A percentile compares a stretch with the other conserved stretches of the same genome.
Conservation (phyloP, 2,113 vertebrate genomes). For the Takifugu bimaculatus region DNA sequence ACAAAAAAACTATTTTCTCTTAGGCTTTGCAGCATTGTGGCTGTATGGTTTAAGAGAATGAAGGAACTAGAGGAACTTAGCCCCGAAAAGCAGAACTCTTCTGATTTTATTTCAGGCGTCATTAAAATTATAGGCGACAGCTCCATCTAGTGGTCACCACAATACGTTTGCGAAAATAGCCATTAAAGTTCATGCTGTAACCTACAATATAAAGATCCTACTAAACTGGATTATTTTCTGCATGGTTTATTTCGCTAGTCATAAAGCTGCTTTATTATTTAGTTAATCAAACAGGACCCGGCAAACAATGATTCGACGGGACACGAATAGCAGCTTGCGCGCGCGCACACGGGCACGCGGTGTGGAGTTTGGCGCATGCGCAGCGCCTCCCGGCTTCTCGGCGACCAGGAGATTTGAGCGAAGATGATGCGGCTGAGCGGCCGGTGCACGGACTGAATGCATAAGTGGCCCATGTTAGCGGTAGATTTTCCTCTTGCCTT, state of each 20-base stretch:
- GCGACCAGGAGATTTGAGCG: constrained; percentile 40
- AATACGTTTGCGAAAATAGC: no score
- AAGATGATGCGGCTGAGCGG: constrained; percentile 59
- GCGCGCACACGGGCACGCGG: background rate
- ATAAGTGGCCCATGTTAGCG: constrained; percentile 37
- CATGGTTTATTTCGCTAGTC: background rate
- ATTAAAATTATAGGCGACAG: background rate
- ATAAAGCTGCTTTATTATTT: background rate
- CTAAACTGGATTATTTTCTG: background rate
- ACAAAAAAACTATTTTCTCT: no score
- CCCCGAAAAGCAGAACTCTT: background rate
- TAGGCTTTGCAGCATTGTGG: no score
- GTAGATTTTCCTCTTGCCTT: constrained; percentile 56
- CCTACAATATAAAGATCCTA: background rate
- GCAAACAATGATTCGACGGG: background rate
- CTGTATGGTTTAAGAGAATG: no score
- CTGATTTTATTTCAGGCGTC: background rate
- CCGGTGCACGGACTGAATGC: constrained; percentile 48
- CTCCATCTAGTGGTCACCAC: constrained; percentile 47
- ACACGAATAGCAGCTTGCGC: background rate
- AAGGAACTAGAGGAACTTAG: background rate
- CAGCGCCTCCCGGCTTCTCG: constrained; percentile 34
- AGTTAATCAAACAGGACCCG: background rate
- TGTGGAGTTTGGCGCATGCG: constrained; percentile 60
- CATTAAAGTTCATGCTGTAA: background rate